phyloP scores from a whole-genome alignment of 2,113 vertebrate species.

The Dasyornis broadbenti region DNA sequence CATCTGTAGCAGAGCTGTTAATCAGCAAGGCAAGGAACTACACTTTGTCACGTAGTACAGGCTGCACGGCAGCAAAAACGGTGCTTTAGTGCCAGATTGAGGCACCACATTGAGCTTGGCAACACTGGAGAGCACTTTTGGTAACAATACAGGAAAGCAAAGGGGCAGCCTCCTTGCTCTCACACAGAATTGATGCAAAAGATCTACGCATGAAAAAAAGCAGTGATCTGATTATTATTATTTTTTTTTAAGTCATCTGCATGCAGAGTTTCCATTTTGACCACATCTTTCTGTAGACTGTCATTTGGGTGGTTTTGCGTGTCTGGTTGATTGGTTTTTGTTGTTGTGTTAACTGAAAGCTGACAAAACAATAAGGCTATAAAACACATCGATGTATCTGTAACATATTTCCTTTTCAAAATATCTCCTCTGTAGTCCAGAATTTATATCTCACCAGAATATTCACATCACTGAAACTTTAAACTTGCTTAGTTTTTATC shows the following conservation, averaged over 20 bases:
- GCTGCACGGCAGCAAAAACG: slow-evolving; percentile 59
- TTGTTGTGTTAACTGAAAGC: not conserved
- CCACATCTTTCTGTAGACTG: slow-evolving; percentile 3
- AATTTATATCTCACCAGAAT: not conserved
- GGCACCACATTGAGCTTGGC: slow-evolving; percentile 31
- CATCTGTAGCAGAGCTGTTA: slow-evolving; percentile 29
- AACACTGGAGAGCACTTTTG: slow-evolving; percentile 39
- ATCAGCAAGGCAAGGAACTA: slow-evolving; percentile 38
- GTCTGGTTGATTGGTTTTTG: not conserved
- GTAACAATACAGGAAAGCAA: slow-evolving; percentile 36
- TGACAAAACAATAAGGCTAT: not conserved
- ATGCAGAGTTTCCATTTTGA: slow-evolving; percentile 8
- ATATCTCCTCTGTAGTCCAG: not conserved
- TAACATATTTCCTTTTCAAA: not conserved
- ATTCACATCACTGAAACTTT: not conserved
- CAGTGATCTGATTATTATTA: not conserved
- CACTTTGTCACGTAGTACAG: slow-evolving; percentile 67
- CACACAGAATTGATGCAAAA: slow-evolving; percentile 49
- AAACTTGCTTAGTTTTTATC: not conserved
- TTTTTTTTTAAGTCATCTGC: not conserved
- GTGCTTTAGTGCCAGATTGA: slow-evolving; percentile 49
- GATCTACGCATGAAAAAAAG: slow-evolving; percentile 46
- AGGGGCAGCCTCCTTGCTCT: slow-evolving; percentile 12
- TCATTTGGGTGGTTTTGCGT: not conserved
- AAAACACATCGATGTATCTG: not conserved